Base-by-base conservation (phyloP, 2,113 vertebrate species). In the Spizaetus ornatus region DNA sequence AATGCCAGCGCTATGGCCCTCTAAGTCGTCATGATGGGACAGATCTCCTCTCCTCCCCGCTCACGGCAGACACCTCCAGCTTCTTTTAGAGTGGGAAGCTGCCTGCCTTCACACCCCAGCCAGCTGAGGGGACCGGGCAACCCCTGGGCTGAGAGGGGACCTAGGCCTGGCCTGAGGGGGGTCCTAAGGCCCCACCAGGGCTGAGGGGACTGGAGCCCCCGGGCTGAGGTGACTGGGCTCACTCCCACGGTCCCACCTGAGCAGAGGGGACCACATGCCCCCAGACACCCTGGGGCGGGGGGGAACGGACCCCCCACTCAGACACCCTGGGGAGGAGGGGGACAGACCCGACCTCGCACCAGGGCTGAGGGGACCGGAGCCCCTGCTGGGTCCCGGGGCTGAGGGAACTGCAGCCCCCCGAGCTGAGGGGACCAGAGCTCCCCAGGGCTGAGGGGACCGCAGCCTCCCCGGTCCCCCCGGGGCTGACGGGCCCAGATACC, bases 1-100 rank as follows among this genome's bases (percentile, higher is more conserved):
- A 8, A 2, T 0, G 0, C 36, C 58, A 12, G n/a, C 0, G 0
- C 58, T 7, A 4, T 0, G 0, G 27, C 40, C 32, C 27, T 59
- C 8, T 0, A 43, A 72, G 81, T 3, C 11, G 0, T 7, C 7
- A 3, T 34, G 22, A 36, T 5, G 3, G 59, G 61, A 15, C 9
- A 7, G 23, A 10, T 38, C 19, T 6, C 31, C 38, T 40, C 16
- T 31, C 16, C 38, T 36, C 14, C 31, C 19, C 0, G 0, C 42
- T 27, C 7, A 1, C 26, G 17, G 42, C 0, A 0, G 17, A 12
- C 3, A 2, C 34, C 63, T 71, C 52, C 18, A 5, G 29, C 25
- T 36, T 17, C 42, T 27, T 36, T 1, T 1, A 26, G 74, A 62
- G 71, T 1, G 2, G 43, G 15, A 38, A 29, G 17, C 11, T 17